These are phyloP conservation scores for Meteorus cinctellus DNA, from an alignment of 2,888 invertebrate genomes.

Conservation along the genomic window DNA sequence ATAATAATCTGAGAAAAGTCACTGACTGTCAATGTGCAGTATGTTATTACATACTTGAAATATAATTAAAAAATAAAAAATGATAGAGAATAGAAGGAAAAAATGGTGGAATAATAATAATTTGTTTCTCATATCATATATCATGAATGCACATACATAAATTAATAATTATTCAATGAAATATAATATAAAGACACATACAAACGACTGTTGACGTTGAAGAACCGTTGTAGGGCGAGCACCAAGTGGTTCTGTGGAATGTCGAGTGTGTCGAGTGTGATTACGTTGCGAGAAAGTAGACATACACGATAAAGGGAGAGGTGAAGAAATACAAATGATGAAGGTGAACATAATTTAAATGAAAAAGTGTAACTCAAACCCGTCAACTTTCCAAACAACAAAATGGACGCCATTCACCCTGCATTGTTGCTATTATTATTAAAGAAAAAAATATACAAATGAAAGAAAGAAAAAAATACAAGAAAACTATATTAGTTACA, in stretches of 20 bases:
- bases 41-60: background rate
- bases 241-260: slow-evolving; percentile 25
- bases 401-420: background rate
- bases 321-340: slow-evolving; percentile 1
- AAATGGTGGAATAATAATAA: background rate
- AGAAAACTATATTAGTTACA: background rate
- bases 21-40: background rate
- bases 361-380: background rate
- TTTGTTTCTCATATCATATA: no score
- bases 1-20: slow-evolving; percentile 16
- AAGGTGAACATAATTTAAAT: background rate
- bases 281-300: slow-evolving; percentile 41
- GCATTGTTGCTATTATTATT: background rate
- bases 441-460: background rate
- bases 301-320: slow-evolving; percentile 11
- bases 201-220: slow-evolving; percentile 15
- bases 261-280: slow-evolving; percentile 36
- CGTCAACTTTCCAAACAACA: slow-evolving; percentile 16
- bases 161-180: no score
- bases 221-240: slow-evolving; percentile 9
- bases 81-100: background rate
- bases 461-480: background rate
- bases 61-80: background rate
- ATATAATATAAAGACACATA: slow-evolving; percentile 2
- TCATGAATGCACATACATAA: no score